phyloP scores from a whole-genome alignment of 2,888 invertebrate genomes.

The Microdon myrmicae region DNA sequence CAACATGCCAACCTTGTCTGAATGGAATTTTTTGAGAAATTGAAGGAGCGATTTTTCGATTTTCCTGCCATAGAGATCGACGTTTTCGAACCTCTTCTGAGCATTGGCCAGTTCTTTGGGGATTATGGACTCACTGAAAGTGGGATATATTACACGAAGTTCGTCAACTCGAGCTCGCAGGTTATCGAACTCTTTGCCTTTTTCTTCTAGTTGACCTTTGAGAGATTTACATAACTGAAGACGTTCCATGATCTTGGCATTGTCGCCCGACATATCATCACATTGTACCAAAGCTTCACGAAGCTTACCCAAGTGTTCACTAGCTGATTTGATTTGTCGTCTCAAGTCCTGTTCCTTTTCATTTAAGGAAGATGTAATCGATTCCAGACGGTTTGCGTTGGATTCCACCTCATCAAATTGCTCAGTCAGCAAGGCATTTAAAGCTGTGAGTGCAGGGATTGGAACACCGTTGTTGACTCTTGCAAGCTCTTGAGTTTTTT shows the following conservation, averaged over 20 bases:
- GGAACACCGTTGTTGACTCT: constrained; percentile 79
- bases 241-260: constrained; percentile 82
- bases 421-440: constrained; percentile 76
- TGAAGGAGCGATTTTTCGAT: constrained; percentile 81
- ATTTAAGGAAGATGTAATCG: constrained; percentile 77
- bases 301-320: constrained; percentile 77
- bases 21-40: constrained; percentile 87
- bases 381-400: constrained; percentile 79
- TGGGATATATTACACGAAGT: constrained; percentile 79
- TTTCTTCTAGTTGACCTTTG: constrained; percentile 76
- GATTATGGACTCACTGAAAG: constrained; percentile 79
- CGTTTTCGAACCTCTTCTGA: constrained; percentile 84
- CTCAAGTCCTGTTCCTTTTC: constrained; percentile 80
- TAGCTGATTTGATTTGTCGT: constrained; percentile 76
- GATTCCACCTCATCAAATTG: constrained; percentile 81
- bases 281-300: constrained; percentile 88
- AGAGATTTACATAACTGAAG: constrained; percentile 79
- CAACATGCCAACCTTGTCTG: constrained; percentile 83
- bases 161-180: constrained; percentile 77
- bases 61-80: constrained; percentile 82
- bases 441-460: constrained; percentile 74
- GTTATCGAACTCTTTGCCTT: constrained; percentile 75
- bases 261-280: constrained; percentile 89
- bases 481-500: constrained; percentile 82
- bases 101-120: constrained; percentile 85